A percentile compares a stretch with the other conserved stretches of the same genome.
Evolutionary conservation across 2,797 vertebrate species (phyloP).

Genomic region (Molossus alvarezi): DNA sequence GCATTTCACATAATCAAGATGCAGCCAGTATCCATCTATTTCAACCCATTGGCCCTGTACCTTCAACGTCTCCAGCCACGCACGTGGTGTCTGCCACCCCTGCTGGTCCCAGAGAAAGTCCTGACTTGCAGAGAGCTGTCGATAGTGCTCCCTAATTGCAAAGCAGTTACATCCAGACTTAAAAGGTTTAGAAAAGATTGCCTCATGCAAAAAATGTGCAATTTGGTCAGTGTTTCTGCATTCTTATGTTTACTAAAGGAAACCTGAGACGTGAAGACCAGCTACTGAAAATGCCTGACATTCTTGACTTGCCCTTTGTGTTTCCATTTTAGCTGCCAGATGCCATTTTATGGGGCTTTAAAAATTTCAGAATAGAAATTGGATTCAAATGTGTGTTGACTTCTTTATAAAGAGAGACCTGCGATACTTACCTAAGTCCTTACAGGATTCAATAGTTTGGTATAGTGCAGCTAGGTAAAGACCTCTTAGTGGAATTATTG

Average conservation of each 20-base stretch:
- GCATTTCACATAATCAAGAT: not conserved
- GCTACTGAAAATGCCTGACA: slow-evolving; percentile 47
- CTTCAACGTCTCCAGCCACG: not conserved
- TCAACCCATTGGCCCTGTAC: not conserved
- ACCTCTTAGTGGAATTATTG: not conserved
- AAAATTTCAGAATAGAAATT: slow-evolving; percentile 66
- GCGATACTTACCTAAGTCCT: slow-evolving; percentile 21
- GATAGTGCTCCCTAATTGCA: not conserved
- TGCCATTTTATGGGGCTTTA: slow-evolving; percentile 50
- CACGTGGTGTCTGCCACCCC: not conserved
- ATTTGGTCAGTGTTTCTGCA: slow-evolving; percentile 63
- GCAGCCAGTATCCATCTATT: not conserved
- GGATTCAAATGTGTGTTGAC: slow-evolving; percentile 53
- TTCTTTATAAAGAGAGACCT: slow-evolving; percentile 44
- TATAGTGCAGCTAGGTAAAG: not conserved
- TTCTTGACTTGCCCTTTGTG: slow-evolving; percentile 59
- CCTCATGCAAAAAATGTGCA: not conserved
- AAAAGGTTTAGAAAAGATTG: slow-evolving; percentile 39
- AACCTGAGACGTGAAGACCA: not conserved
- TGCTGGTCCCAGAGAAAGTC: not conserved
- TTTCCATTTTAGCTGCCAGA: slow-evolving; percentile 66
- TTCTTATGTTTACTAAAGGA: slow-evolving; percentile 64
- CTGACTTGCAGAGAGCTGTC: not conserved
- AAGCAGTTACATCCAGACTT: not conserved
- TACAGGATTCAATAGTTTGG: not conserved